Base-by-base conservation (phyloP, 2,797 vertebrate genomes). In the Echeneis naucrates region DNA sequence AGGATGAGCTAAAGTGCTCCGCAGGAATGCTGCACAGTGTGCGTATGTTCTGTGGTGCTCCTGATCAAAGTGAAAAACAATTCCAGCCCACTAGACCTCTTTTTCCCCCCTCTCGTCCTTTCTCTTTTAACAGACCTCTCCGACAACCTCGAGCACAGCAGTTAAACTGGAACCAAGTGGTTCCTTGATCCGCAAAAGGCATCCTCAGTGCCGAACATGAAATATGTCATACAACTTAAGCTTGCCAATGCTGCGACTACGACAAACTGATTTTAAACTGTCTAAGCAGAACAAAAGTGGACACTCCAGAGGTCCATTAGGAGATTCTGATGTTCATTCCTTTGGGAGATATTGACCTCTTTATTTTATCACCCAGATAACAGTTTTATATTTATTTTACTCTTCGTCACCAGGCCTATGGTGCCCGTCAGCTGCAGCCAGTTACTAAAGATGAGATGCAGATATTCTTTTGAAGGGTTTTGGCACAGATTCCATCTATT, bases 1-100 rank as follows among this genome's bases (percentile, higher is more conserved):
- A 86, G 89, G 89, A 92, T 88, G 85, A 86, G 85, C 88, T 82
- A 67, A 81, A 90, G 86, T 79, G 83, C 87, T 88, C 72, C 32
- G 5, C 69, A 87, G 86, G 80, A 91, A 85, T 87, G 85, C 64
- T 14, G 78, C 19, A 16, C 66, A 37, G 62, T 72, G 72, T 85
- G 87, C 86, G 75, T 89, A 76, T 60, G 79, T 83, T 92, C 75
- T 81, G 81, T 44, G 75, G 84, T 86, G 90, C 37, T 60, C 66
- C 75, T 90, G 91, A 93, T 92, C 92, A 92, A 92, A 92, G 90
- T 64, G 59, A 82, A 83, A 85, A 58, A 68, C 80, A 83, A 84
- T 83, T 89, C 88, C 84, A 60, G 78, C 87, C 84, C 75, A 58
- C 83, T 87, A 87, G 87, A 81, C 65, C 87, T 55, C 37, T 54